Percentiles rank a stretch among this genome's conserved stretches.
phyloP scores from a whole-genome alignment of 2,797 vertebrate genomes.

The Anisognathus igniventris region DNA sequence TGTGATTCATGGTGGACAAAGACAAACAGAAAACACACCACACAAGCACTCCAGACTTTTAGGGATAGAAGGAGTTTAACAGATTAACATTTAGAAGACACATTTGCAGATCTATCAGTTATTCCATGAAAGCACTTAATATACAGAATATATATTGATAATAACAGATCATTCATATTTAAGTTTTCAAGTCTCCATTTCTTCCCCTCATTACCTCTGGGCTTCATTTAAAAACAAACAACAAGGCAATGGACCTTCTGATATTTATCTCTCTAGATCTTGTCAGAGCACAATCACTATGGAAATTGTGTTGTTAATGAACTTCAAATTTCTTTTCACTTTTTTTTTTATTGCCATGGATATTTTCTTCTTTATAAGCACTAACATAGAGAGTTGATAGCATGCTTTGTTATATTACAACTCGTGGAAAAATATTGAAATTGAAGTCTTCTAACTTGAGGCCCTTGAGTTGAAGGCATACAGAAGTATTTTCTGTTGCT shows the following conservation, averaged over 20 bases:
- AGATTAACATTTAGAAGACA: not conserved
- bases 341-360: not conserved
- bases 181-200: not conserved
- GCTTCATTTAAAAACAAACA: not conserved
- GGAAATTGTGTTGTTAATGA: not conserved
- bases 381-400: not conserved
- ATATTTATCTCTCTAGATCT: not conserved
- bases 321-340: not conserved
- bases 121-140: not conserved
- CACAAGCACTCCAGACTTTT: not conserved
- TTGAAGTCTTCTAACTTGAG: not conserved
- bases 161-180: not conserved
- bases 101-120: not conserved
- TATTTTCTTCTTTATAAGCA: not conserved
- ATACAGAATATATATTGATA: not conserved
- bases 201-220: not conserved
- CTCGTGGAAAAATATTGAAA: not conserved
- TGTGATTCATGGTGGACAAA: not conserved
- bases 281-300: not conserved
- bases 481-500: not conserved
- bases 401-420: not conserved
- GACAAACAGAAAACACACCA: not conserved
- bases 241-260: not conserved
- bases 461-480: not conserved
- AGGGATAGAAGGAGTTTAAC: not conserved